These are phyloP conservation scores for Sialia sialis DNA, from an alignment of 2,113 vertebrate genomes.

Conservation along the genomic window DNA sequence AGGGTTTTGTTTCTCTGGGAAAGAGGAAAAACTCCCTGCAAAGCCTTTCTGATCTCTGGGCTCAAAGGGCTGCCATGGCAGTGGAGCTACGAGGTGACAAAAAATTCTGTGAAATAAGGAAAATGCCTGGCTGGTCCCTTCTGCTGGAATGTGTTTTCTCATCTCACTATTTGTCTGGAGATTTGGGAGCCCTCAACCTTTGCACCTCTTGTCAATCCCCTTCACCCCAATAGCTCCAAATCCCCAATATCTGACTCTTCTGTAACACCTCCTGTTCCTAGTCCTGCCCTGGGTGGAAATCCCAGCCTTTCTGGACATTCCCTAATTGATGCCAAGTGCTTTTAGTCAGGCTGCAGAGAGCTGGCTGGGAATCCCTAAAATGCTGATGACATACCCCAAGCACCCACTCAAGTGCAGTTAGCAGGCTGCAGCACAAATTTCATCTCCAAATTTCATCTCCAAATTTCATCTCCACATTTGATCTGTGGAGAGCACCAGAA, in stretches of 20 bases:
- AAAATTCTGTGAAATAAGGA: not conserved
- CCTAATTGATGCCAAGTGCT: not conserved
- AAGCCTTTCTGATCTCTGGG: not conserved
- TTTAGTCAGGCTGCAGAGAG: not conserved
- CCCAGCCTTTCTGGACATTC: not conserved
- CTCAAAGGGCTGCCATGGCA: not conserved
- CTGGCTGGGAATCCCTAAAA: not conserved
- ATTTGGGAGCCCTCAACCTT: not conserved
- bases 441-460: not conserved
- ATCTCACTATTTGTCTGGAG: not conserved
- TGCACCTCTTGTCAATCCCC: not conserved
- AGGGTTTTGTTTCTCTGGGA: not conserved
- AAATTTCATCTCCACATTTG: not conserved
- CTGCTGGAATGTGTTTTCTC: not conserved
- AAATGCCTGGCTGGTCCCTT: not conserved
- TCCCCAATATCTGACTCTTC: not conserved
- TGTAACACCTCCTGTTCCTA: not conserved
- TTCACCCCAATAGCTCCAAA: not conserved
- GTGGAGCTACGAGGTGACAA: fast-evolving
- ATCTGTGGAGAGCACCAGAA: not conserved
- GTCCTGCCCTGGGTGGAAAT: not conserved
- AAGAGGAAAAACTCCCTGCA: not conserved
- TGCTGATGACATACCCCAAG: not conserved
- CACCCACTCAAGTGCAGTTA: fast-evolving
- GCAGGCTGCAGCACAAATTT: not conserved